Base-by-base conservation (phyloP, 2,797 vertebrate species). In the Octomys mimax region DNA sequence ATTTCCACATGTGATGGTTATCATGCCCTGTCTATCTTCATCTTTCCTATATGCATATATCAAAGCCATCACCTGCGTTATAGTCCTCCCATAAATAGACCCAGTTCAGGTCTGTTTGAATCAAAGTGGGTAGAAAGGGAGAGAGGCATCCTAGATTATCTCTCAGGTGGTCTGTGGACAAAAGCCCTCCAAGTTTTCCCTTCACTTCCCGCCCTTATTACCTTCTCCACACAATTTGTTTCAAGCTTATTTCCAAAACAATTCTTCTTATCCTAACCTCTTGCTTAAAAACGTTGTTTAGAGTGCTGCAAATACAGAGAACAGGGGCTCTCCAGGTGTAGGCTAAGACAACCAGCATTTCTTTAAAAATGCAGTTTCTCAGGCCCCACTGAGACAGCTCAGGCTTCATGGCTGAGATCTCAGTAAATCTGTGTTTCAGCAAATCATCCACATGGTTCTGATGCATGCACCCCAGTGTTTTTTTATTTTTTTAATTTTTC, bases 21-120 rank as follows among this genome's bases (percentile, higher is more conserved):
- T 54, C 57, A 54, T 42, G 36, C 16, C n/a, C 1, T 49, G 5
- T 3, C 0, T 71, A 8, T 79, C 26, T 87, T 75, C 68, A 70
- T 86, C 81, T 28, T 66, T 28, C 24, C 12, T 73, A 0, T 52
- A 42, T 75, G 42, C 1, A 61, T 31, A 19, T 57, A 70, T 61
- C 24, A 84, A 80, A 91, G 94, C 16, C 21, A n/a, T n/a, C 57
- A 28, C 18, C 31, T 68, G 6, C 79, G 4, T 36, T 77, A 13
- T 21, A 70, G 0, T 0, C 0, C 0, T 12, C 6, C 39, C 52
- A 81, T 75, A 5, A 92, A 14, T 4, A 79, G n/a, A 59, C 33
- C 7, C 26, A 49, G 31, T 57, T 77, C 59, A 70, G 14, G 49
- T 12, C 8, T 66, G n/a, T 49, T 12, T 75, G 31, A 52, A 36